phyloP scores from a whole-genome alignment of 2,797 vertebrate genomes.

The Apodemus agrarius region DNA sequence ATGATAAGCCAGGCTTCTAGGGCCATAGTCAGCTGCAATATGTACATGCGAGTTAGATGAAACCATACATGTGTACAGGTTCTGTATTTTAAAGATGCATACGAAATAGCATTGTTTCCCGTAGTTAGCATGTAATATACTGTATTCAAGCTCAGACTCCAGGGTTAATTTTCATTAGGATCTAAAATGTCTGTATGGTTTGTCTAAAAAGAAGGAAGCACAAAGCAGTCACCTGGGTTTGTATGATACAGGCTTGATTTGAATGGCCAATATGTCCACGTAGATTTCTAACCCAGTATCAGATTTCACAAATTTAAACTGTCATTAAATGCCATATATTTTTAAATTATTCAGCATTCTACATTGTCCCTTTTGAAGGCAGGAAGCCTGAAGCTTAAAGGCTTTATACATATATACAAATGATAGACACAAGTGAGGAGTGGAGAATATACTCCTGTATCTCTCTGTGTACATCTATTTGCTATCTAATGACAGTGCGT shows the following conservation, averaged over 20 bases:
- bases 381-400: not conserved
- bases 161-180: not conserved
- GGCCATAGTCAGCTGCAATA: slow-evolving; percentile 5
- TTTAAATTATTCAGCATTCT: slow-evolving; percentile 65
- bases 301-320: slow-evolving; percentile 57
- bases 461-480: not conserved
- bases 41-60: not conserved
- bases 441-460: not conserved
- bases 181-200: slow-evolving; percentile 56
- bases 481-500: not conserved
- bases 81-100: slow-evolving; percentile 71
- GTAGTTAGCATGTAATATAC: slow-evolving; percentile 66
- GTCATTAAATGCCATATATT: slow-evolving; percentile 35
- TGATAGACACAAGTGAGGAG: not conserved
- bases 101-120: slow-evolving; percentile 70
- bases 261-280: slow-evolving; percentile 50
- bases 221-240: slow-evolving; percentile 56
- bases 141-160: slow-evolving; percentile 59
- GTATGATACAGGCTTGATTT: slow-evolving; percentile 71
- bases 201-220: slow-evolving; percentile 68
- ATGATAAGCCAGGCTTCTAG: slow-evolving; percentile 30
- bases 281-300: slow-evolving; percentile 66
- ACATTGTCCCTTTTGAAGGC: not conserved
- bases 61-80: slow-evolving; percentile 53
- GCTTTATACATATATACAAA: not conserved